Base-by-base conservation (phyloP, 2,888 invertebrate species). In the Eledone cirrhosa region DNA sequence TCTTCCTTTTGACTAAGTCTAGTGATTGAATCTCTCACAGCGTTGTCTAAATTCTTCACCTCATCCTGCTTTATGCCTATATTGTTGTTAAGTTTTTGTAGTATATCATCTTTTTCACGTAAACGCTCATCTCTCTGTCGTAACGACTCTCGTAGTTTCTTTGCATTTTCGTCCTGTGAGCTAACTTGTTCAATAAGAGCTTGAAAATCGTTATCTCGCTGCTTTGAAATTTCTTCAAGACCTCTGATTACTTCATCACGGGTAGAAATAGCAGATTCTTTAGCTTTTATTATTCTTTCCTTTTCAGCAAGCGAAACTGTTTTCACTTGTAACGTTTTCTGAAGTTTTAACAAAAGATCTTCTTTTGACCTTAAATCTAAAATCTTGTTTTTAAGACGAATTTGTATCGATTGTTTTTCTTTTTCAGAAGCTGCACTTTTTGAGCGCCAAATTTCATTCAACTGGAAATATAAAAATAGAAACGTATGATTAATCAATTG, bases 61-160 rank as follows among this genome's bases (percentile, higher is more conserved):
- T 89, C 87, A 47, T 85, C 85, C 48, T 83, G 83, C 78, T 88
- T 86, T 59, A 85, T 84, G 76, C 85, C 85, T 24, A 88, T 78
- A 31, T 80, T 85, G 4, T 80, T 74, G 79, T 87, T 88, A 22
- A 90, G 77, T 67, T 85, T 83, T 75, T 84, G 83, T 22, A 89
- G 78, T 22, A 87, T 84, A 22, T 87, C 87, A 78, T 89, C 89
- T 81, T 90, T 90, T 77, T 90, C 89, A 67, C 84, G 86, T 22
- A 90, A 80, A 48, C 88, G 80, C 65, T 89, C 89, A 75, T 90
- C 90, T 33, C 88, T 80, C 13, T 82, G 82, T 8, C 87, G 74
- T 14, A 90, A 78, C 5, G 84, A 82, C 48, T 88, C 88, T 74
- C 86, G 80, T 24, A 89, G 80, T 48, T 87, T 84, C 77, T 86